These are phyloP conservation scores for Eurystomus gularis DNA, from an alignment of 2,113 vertebrate genomes.

Conservation along the genomic window DNA sequence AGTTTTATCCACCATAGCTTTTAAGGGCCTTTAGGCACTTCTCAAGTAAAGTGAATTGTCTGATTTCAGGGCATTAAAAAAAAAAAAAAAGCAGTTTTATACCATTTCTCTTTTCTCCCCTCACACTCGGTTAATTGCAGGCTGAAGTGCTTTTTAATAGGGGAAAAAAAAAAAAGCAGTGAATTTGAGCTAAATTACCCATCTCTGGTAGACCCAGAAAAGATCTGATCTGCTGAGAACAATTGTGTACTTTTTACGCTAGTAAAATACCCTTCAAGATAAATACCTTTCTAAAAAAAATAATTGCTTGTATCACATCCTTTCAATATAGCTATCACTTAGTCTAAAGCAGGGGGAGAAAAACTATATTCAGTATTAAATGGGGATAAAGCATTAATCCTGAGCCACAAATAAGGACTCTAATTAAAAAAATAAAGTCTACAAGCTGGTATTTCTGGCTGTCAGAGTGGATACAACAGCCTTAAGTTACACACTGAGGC, in stretches of 20 bases:
- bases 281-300: constrained; percentile 7
- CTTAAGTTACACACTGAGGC: background rate
- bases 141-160: constrained; percentile 23
- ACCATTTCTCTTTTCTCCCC: background rate
- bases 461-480: background rate
- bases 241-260: background rate
- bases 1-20: background rate
- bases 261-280: background rate
- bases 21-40: background rate
- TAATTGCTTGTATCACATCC: background rate
- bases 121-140: constrained; percentile 9
- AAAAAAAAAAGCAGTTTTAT: background rate
- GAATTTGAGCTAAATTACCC: background rate
- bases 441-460: background rate
- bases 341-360: background rate
- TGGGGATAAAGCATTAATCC: background rate
- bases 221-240: background rate
- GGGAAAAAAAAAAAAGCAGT: background rate
- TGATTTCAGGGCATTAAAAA: background rate
- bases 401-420: background rate
- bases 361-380: background rate
- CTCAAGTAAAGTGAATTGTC: background rate
- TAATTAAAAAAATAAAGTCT: background rate
- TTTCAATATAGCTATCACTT: background rate
- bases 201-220: background rate